Conservation (phyloP, 1,140 invertebrate species). For the Drosophila miranda region DNA sequence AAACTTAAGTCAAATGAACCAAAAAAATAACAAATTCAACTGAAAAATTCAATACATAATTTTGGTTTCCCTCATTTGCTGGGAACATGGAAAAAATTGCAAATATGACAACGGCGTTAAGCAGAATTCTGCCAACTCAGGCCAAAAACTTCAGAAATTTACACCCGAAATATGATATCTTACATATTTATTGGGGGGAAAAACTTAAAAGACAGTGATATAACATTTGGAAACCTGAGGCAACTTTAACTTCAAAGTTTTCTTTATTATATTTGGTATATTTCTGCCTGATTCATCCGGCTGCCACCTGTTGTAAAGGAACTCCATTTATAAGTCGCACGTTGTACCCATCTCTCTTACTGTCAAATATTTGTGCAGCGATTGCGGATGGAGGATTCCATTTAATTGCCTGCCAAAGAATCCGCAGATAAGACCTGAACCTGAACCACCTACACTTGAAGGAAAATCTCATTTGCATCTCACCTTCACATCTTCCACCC, state of each 20-base stretch:
- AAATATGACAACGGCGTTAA: conserved; percentile 70
- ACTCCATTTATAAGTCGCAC: conserved; percentile 1
- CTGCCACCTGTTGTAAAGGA: conserved; percentile 6
- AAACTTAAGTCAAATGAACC: conserved; percentile 20
- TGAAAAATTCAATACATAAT: conserved; percentile 9
- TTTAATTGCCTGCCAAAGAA: conserved; percentile 41
- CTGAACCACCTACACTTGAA: background rate
- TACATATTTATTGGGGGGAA: conserved; percentile 3
- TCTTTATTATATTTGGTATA: no score
- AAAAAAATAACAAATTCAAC: background rate
- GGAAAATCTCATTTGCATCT: conserved; percentile 29
- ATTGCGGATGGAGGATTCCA: conserved; percentile 14
- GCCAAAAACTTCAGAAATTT: conserved; percentile 29
- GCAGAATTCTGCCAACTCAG: conserved; percentile 55
- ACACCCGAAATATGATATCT: no score
- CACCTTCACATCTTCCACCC: conserved; percentile 25
- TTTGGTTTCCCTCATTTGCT: conserved; percentile 32
- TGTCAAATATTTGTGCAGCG: conserved; percentile 31
- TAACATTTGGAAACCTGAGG: no score
- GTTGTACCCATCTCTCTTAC: background rate
- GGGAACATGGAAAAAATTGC: conserved; percentile 28
- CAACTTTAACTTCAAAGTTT: no score
- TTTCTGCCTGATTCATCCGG: background rate
- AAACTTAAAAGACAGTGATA: no score
- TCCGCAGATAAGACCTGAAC: conserved; percentile 23